phyloP scores from a whole-genome alignment of 2,113 vertebrate species.

The Martes martes region DNA sequence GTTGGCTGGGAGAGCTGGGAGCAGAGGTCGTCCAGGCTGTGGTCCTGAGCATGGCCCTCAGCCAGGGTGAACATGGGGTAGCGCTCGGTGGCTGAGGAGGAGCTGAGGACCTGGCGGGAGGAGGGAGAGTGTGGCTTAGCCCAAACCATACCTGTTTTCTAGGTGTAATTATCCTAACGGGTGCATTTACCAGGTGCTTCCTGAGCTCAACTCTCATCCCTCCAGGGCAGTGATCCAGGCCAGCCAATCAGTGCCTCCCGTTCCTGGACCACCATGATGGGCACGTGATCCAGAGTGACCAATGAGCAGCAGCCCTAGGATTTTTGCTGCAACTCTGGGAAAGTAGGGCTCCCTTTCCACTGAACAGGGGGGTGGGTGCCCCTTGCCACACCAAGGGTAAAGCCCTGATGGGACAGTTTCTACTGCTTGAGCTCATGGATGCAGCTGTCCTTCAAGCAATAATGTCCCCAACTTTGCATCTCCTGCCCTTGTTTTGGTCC shows the following conservation, averaged over 20 bases:
- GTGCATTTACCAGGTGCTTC: neutral
- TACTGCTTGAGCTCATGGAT: neutral
- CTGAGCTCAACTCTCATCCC: neutral
- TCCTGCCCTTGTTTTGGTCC: neutral
- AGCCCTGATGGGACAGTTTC: neutral
- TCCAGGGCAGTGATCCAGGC: neutral
- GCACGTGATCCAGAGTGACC: neutral
- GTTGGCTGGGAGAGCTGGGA: conserved; percentile 74
- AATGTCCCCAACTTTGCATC: neutral
- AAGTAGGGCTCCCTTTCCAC: neutral
- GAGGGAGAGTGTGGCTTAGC: neutral
- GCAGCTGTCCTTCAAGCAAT: neutral
- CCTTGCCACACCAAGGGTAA: neutral
- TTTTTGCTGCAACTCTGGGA: neutral
- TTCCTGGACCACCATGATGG: no score
- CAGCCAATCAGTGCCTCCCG: neutral
- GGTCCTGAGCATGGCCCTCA: conserved; percentile 90
- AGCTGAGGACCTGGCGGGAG: conserved; percentile 84
- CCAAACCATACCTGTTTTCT: neutral
- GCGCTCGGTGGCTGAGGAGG: conserved; percentile 84
- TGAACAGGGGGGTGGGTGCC: neutral
- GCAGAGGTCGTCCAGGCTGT: conserved; percentile 84
- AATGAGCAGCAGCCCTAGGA: neutral
- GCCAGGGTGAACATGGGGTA: conserved; percentile 94
- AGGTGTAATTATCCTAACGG: neutral